Evolutionary conservation across 37 sponge, comb jelly and placozoan species (phyloP).

Genomic region (Oscarella lobularis): DNA sequence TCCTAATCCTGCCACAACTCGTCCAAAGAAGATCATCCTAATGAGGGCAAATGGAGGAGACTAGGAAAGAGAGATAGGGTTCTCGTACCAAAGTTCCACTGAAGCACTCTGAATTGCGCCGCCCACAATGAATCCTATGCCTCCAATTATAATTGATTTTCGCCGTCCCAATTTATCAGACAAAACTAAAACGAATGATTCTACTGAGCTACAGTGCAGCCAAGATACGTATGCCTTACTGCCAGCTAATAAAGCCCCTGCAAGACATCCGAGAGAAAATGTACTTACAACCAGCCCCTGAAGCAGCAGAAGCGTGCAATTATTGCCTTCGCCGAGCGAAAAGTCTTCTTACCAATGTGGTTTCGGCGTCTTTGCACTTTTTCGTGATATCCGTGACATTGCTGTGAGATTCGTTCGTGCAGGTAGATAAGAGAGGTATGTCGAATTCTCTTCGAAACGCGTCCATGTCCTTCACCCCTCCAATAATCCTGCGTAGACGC

Average conservation of each 20-base stretch:
- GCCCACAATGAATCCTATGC: constrained; percentile 33
- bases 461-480: constrained; percentile 45
- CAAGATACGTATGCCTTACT: no score
- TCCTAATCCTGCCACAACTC: constrained; percentile 48
- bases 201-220: no score
- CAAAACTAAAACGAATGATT: no score
- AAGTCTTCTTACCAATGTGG: no score
- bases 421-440: not conserved
- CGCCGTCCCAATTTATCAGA: constrained; percentile 50
- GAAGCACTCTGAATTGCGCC: constrained; percentile 33
- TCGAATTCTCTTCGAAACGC: constrained; percentile 31
- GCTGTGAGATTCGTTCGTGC: not conserved
- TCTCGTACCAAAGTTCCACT: constrained; percentile 44
- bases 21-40: constrained; percentile 51
- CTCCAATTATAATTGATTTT: constrained; percentile 34
- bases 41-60: no score
- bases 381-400: no score
- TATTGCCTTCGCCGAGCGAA: no score
- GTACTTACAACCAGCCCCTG: not conserved
- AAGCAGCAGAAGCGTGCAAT: no score
- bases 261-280: constrained; percentile 8
- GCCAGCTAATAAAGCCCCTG: constrained; percentile 44
- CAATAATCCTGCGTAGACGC: constrained; percentile 25
- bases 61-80: no score
- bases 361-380: no score